A percentile compares a stretch with the other conserved stretches of the same genome.
Conservation (phyloP, 1,140 invertebrate species). For the Agraylea sexmaculata region DNA sequence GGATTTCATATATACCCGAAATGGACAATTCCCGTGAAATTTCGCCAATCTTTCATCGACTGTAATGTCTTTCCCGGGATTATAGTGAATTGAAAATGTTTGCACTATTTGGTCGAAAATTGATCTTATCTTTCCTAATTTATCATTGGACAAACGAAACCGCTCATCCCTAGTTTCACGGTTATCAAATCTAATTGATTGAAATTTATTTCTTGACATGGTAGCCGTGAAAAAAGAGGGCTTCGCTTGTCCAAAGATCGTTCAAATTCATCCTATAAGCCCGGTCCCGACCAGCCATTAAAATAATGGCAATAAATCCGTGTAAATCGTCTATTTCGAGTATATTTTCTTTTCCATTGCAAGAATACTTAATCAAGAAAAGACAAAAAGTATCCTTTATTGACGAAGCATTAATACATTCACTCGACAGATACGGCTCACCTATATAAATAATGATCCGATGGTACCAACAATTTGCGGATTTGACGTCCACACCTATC, state of each 20-base stretch:
- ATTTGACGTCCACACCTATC: too few relatives aligned
- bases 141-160: not conserved
- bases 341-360: too few relatives aligned
- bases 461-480: too few relatives aligned
- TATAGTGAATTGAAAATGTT: conserved; percentile 2
- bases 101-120: not conserved
- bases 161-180: conserved; percentile 1
- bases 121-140: conserved; percentile 1
- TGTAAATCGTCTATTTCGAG: not conserved
- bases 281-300: conserved; percentile 2
- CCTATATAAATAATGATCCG: too few relatives aligned
- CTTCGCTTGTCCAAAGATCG: conserved; percentile 4
- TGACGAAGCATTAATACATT: too few relatives aligned
- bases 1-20: conserved; percentile 23
- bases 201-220: conserved; percentile 4
- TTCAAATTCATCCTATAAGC: conserved; percentile 1
- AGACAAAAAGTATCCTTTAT: too few relatives aligned
- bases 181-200: not conserved
- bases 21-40: conserved; percentile 19
- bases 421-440: too few relatives aligned
- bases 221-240: conserved; percentile 1
- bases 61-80: conserved; percentile 13
- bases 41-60: conserved; percentile 20
- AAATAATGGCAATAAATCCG: conserved; percentile 3
- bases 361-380: too few relatives aligned